Conservation (phyloP, 2,888 invertebrate species). For the Machimus atricapillus region DNA sequence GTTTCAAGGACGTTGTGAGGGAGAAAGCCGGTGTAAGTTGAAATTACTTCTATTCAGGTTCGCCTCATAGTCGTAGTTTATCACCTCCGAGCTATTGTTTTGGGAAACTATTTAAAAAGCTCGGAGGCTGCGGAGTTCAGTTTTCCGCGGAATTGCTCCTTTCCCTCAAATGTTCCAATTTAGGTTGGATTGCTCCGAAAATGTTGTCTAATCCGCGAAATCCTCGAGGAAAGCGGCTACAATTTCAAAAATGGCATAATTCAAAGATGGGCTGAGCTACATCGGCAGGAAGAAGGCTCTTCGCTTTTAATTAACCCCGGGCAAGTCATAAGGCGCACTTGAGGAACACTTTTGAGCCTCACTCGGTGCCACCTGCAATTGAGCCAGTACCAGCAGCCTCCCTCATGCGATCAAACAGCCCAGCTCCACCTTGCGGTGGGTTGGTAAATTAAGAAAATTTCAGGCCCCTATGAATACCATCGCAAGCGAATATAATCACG, state of each 20-base stretch:
- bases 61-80: neutral
- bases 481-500: neutral
- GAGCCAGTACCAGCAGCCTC: neutral
- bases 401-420: neutral
- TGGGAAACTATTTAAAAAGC: neutral
- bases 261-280: neutral
- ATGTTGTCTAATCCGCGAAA: neutral
- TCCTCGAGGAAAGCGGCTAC: neutral
- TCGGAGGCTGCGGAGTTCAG: neutral
- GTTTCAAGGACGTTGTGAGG: neutral
- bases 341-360: neutral
- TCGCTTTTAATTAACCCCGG: neutral
- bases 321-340: neutral
- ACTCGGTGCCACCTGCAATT: neutral
- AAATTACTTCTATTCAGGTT: conserved; percentile 1
- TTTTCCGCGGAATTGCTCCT: neutral
- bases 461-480: neutral
- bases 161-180: neutral
- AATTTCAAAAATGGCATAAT: neutral
- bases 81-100: neutral
- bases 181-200: neutral
- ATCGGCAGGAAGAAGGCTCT: neutral
- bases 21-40: neutral
- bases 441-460: conserved; percentile 1
- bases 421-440: neutral